Conservation (phyloP, 2,113 vertebrate genomes). For the Percopsis transmontana region DNA sequence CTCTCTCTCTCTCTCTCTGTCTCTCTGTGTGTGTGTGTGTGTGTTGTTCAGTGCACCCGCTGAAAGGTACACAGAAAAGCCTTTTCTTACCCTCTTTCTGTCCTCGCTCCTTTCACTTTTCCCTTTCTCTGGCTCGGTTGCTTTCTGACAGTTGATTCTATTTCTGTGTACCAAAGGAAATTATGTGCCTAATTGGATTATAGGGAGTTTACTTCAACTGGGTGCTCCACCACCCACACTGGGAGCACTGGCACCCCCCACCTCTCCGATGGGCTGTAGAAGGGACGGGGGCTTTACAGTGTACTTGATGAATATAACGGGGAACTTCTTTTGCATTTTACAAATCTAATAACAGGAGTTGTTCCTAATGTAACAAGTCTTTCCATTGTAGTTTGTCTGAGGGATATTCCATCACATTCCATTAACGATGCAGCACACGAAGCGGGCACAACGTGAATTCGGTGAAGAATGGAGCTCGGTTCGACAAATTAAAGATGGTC, state of each 20-base stretch:
- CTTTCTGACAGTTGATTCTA: slow-evolving; percentile 69
- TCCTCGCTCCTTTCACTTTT: slow-evolving; percentile 53
- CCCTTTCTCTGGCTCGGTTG: slow-evolving; percentile 53
- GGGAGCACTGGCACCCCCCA: slow-evolving; percentile 15
- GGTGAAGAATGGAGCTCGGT: slow-evolving; percentile 8
- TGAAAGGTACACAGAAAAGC: slow-evolving; percentile 71
- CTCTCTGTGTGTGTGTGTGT: slow-evolving; percentile 59
- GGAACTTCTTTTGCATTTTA: too few species aligned
- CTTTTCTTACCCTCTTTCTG: slow-evolving; percentile 45
- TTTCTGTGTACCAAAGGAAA: slow-evolving; percentile 70
- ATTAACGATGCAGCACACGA: too few species aligned
- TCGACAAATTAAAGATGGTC: slow-evolving; percentile 35
- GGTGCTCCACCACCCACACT: slow-evolving; percentile 61
- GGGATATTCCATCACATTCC: too few species aligned
- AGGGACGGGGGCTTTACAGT: too few species aligned
- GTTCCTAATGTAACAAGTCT: not conserved
- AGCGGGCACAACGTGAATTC: not conserved
- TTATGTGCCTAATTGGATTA: slow-evolving; percentile 81
- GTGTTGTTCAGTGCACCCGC: slow-evolving; percentile 65
- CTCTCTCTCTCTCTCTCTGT: slow-evolving; percentile 4
- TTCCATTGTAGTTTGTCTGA: too few species aligned
- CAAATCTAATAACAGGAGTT: too few species aligned
- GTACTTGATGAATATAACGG: too few species aligned
- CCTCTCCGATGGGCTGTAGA: not conserved
- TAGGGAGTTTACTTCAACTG: slow-evolving; percentile 72